Evolutionary conservation across 2,113 vertebrate species (phyloP), one percentile per base, ranked within the genome.

Genomic region (Ptilonorhynchus violaceus): DNA sequence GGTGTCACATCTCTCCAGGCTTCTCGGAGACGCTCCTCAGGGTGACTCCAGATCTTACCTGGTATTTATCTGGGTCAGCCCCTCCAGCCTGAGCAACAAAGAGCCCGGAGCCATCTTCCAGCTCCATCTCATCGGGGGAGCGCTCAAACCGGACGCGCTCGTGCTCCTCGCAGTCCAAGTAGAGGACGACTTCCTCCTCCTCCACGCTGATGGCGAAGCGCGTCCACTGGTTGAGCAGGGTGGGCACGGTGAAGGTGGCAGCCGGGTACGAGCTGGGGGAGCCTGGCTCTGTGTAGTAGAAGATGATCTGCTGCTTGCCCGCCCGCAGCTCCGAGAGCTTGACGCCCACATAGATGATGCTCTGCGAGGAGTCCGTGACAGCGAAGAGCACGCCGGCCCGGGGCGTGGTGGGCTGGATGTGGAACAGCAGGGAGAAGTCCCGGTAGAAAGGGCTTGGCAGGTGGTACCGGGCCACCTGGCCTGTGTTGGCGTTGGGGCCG

Each of bases 1-100:
- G 0, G 13, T 14, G 14, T 28, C 13, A 37, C 5, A 0, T 28
- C 27, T 53, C 63, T 49, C 24, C 8, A 22, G 20, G 16, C 30
- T 66, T 18, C 70, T 20, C 23, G 30, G 49, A 89, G 33, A 39
- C 5, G 1, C 18, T 75, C n/a, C 39, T 33, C 16, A 11, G 12
- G 15, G 12, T 50, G 27, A 74, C 13, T 19, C 0, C 1, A 82
- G 21, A 18, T 3, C 77, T 95, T 97, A 99, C 99, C 99, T 99
- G 96, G 78, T 99, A 99, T 89, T 98, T 99, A 52, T 99, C 98
- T 0, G 98, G 97, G 72, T 99, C 98, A 0, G 99, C 98, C 11
- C 98, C 98, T 96, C 99, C 99, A 12, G 99, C 99, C 82, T 99
- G 99, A 13, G 98, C 99, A 35, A 99, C 98, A 18, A 99, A 99